Base-by-base conservation (phyloP, 2,797 vertebrate species). In the Periophthalmus magnuspinnatus region DNA sequence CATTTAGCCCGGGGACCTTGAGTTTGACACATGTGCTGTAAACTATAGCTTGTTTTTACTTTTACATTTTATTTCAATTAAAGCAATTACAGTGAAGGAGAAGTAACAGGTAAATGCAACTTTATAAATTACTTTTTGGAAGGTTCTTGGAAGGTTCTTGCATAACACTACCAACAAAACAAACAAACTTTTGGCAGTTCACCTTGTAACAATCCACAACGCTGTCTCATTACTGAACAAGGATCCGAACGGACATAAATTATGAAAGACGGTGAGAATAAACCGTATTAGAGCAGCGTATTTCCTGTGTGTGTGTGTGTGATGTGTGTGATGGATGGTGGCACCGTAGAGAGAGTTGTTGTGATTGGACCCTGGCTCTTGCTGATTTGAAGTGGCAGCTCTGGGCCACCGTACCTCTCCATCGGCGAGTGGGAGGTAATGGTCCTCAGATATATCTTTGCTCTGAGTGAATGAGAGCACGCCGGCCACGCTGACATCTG, bases 341-440 rank as follows among this genome's bases (percentile, higher is more conserved):
- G n/a, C 34, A 69, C 33, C 36, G 32, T 67, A 5, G 59, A 13
- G 34, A 52, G 67, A 52, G 57, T 45, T 68, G 19, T 81, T 76
- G 70, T 34, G 62, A 75, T 36, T 62, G 74, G 50, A 79, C 50
- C 24, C 64, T 69, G 48, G 16, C 68, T 75, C 75, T 21, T 24
- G 36, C 55, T 77, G 71, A 80, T 83, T 82, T 56, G 58, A 64
- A 77, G 70, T 79, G 69, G 68, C 72, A 72, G 75, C 69, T 75
- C 54, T 33, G 61, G 67, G 61, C 41, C 60, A 67, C 55, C 66
- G 68, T 74, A 61, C 62, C 67, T 47, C 14, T 2, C 57, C 41
- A 32, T n/a, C 9, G 6, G 8, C 34, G 28, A 78, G 63, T 75
- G 28, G 67, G 73, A 79, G 71, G 71, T 68, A 69, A 65, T 70